Base-by-base conservation (phyloP, 2,113 vertebrate species). In the Cyprinodon tularosa region DNA sequence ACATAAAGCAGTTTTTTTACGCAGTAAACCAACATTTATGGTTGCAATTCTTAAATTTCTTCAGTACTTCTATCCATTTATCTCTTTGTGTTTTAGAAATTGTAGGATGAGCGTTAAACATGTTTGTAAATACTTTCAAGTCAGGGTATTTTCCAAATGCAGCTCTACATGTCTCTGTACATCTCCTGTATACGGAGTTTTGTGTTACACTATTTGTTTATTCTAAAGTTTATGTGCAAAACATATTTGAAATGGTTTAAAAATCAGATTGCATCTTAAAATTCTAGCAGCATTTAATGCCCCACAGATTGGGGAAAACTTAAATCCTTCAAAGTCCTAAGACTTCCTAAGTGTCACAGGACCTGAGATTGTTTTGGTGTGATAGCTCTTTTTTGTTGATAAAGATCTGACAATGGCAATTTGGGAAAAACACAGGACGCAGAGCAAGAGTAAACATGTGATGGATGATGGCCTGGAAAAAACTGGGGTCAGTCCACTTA, bases 61-160 rank as follows among this genome's bases (percentile, higher is more conserved):
- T 81, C 39, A 71, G 76, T 83, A 75, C 71, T 89, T 93, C 90
- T 81, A 90, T 88, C 68, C 0, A 83, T 5, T 40, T 74, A 77
- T 63, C 75, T 68, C 78, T 87, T 83, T 74, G 73, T 78, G 74
- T 85, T 90, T 88, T 59, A 75, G 68, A 86, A 93, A 93, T 92
- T 91, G 91, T 89, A 86, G 73, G 78, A 81, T 84, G 65, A n/a
- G 72, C 63, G 84, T 64, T 86, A 89, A 89, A 89, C 80, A 83
- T 74, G 89, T 70, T 82, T 82, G 81, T 42, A 53, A 81, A 78
- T 83, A 88, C 50, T 90, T 88, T 85, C 73, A 83, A 74, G 64
- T 50, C 42, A 2, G 50, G 47, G 77, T 77, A 76, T 77, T 40
- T 10, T 22, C 72, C 68, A 76, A 83, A 73, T 77, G 81, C 86